Evolutionary conservation across 2,113 vertebrate genomes (phyloP).

Genomic region (Polypterus senegalus): DNA sequence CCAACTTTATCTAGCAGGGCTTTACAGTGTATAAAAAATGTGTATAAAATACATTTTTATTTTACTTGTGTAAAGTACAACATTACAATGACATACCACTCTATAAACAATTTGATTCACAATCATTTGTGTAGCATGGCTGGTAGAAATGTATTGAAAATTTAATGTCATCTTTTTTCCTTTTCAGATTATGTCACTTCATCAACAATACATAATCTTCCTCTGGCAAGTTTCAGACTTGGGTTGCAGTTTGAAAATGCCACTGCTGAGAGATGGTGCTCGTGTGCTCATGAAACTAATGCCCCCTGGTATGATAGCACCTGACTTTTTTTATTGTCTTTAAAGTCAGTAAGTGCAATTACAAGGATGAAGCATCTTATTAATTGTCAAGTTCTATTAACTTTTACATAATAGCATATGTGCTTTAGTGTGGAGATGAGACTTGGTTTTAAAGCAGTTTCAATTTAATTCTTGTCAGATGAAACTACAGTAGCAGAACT

Average conservation of each 20-base stretch:
- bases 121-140: conserved; percentile 2
- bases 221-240: conserved; percentile 74
- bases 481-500: conserved; percentile 68
- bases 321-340: neutral
- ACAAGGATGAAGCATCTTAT: too few relatives aligned
- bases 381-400: too few relatives aligned
- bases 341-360: neutral
- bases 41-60: too few relatives aligned
- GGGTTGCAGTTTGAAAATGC: conserved; percentile 65
- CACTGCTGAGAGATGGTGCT: conserved; percentile 65
- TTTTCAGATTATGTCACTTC: conserved; percentile 65
- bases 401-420: neutral
- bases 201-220: conserved; percentile 68
- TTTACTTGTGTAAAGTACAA: too few relatives aligned
- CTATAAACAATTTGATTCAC: too few relatives aligned
- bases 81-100: too few relatives aligned
- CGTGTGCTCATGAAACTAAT: conserved; percentile 71
- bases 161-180: too few relatives aligned
- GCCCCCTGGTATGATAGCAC: conserved; percentile 53
- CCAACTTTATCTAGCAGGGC: too few relatives aligned
- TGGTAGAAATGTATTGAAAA: too few relatives aligned
- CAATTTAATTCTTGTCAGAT: conserved; percentile 30
- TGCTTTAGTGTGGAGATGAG: too few relatives aligned
- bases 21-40: too few relatives aligned
- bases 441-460: too few relatives aligned